phyloP scores from a whole-genome alignment of 1,140 invertebrate genomes.

The Pseudomyrmex concolor region DNA sequence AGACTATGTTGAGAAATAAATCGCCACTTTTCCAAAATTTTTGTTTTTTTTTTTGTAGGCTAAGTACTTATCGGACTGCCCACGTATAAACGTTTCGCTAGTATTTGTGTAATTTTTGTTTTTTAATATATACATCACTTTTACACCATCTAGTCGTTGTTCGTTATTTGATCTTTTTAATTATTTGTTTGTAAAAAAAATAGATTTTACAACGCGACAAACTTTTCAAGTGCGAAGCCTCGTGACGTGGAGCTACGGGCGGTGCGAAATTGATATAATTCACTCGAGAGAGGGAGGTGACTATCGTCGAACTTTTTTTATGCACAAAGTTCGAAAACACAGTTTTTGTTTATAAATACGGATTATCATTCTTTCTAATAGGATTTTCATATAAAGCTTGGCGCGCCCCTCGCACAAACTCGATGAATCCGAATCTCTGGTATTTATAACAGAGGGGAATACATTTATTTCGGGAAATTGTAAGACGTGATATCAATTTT shows the following conservation, averaged over 20 bases:
- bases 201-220: background rate
- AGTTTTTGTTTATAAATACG: background rate
- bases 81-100: too few species aligned
- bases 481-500: constrained; percentile 44
- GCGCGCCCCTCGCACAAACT: background rate
- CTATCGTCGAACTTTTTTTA: background rate
- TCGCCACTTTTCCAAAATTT: too few species aligned
- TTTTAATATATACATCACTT: too few species aligned
- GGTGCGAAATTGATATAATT: background rate
- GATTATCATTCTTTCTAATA: background rate
- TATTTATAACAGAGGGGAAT: constrained; percentile 1
- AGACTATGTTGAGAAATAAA: too few species aligned
- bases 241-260: background rate
- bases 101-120: too few species aligned
- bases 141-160: too few species aligned
- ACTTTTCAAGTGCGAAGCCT: background rate
- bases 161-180: too few species aligned
- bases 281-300: background rate
- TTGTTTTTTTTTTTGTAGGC: too few species aligned
- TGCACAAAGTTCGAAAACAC: background rate
- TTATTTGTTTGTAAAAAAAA: too few species aligned
- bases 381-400: background rate
- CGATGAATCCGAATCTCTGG: background rate
- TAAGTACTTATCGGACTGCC: too few species aligned
- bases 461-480: constrained; percentile 7